Evolutionary conservation across 2,888 invertebrate species (phyloP).

Genomic region (Drosophila tanythrix): DNA sequence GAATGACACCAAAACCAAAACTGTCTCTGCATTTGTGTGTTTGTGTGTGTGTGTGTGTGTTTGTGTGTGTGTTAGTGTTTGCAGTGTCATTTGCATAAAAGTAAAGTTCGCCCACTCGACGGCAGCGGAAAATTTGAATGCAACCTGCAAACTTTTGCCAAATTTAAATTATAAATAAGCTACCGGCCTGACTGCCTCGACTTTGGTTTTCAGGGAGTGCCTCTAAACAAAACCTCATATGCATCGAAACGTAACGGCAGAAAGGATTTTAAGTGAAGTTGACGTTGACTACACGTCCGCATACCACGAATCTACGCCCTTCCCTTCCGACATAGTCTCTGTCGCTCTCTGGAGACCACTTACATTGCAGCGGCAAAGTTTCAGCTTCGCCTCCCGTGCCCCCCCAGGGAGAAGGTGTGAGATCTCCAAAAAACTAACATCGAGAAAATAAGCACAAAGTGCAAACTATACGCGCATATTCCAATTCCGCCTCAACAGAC

Average conservation of each 20-base stretch:
- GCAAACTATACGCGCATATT: conserved; percentile 72
- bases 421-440: conserved; percentile 66
- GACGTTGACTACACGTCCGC: conserved; percentile 80
- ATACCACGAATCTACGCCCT: conserved; percentile 47
- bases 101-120: conserved; percentile 80
- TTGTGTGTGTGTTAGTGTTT: conserved; percentile 41
- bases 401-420: conserved; percentile 11
- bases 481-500: conserved; percentile 78
- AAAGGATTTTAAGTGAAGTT: conserved; percentile 81
- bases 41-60: conserved; percentile 4
- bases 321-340: neutral
- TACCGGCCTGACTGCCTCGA: conserved; percentile 42
- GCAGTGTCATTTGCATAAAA: conserved; percentile 76
- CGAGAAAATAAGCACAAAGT: conserved; percentile 68
- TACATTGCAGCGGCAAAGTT: conserved; percentile 74
- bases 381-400: conserved; percentile 39
- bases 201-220: conserved; percentile 29
- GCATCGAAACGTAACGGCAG: conserved; percentile 80
- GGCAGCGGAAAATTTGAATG: conserved; percentile 71
- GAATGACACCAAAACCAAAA: conserved; percentile 71
- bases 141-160: conserved; percentile 78
- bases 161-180: conserved; percentile 81
- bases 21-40: neutral
- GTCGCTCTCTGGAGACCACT: conserved; percentile 64
- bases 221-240: conserved; percentile 80